phyloP scores from a whole-genome alignment of 2,113 vertebrate genomes.

The Paratilapia polleni region DNA sequence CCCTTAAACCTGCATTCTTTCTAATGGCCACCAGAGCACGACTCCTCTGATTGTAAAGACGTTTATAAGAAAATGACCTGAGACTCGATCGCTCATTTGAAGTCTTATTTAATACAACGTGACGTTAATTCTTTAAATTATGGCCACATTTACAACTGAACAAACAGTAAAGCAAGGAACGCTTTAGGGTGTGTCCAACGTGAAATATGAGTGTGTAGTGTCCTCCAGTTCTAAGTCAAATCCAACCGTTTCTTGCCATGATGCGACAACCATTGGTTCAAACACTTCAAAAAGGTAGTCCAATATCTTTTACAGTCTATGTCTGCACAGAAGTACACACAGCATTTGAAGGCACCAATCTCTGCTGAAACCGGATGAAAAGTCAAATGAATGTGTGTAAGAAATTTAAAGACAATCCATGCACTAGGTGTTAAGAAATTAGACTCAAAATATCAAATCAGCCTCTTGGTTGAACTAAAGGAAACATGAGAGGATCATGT shows the following conservation, averaged over 20 bases:
- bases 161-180: too few relatives aligned
- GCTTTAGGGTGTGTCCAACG: too few relatives aligned
- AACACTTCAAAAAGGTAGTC: neutral
- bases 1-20: neutral
- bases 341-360: neutral
- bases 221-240: neutral
- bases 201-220: too few relatives aligned
- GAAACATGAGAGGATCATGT: neutral
- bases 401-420: neutral
- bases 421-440: neutral
- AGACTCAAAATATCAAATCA: accelerated
- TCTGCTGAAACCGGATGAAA: neutral
- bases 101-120: too few relatives aligned
- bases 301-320: neutral
- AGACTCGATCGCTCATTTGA: neutral
- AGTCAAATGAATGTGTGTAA: neutral
- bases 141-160: too few relatives aligned
- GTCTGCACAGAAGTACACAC: neutral
- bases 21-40: neutral
- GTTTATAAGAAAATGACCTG: neutral
- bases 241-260: neutral
- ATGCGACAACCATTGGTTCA: neutral
- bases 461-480: neutral
- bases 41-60: neutral
- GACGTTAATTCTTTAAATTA: too few relatives aligned